These are phyloP conservation scores for Cremastinae sp. DNA, from an alignment of 2,888 invertebrate species.

Conservation along the genomic window DNA sequence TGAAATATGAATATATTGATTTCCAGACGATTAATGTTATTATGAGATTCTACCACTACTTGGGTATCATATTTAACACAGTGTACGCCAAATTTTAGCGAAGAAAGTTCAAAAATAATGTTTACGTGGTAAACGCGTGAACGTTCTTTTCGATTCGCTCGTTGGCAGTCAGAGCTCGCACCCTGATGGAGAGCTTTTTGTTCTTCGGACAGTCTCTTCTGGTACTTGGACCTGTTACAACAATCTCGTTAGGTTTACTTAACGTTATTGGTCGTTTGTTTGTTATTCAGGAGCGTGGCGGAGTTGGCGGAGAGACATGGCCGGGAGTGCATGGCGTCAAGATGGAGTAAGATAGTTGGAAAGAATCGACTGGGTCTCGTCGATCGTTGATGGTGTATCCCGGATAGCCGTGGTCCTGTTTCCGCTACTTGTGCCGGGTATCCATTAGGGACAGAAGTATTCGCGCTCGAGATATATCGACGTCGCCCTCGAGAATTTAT, in stretches of 20 bases:
- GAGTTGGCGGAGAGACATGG: slow-evolving; percentile 16
- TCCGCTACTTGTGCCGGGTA: slow-evolving; percentile 67
- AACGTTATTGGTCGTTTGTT: background rate
- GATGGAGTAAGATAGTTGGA: slow-evolving; percentile 57
- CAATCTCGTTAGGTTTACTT: slow-evolving; percentile 43
- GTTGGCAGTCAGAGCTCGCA: no score
- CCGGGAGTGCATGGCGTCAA: slow-evolving; percentile 39
- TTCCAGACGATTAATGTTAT: no score
- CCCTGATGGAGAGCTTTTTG: no score
- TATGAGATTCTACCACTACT: no score
- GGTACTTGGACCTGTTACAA: background rate
- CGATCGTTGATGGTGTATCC: slow-evolving; percentile 47
- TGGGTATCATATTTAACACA: no score
- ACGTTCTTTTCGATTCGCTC: no score
- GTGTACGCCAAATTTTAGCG: no score
- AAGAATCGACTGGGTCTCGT: slow-evolving; percentile 66
- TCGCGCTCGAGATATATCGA: slow-evolving; percentile 79
- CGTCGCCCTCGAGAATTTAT: slow-evolving; percentile 78
- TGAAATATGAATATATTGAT: no score
- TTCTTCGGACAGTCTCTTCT: no score
- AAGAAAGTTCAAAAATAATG: no score
- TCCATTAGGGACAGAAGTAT: slow-evolving; percentile 80
- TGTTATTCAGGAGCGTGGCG: background rate
- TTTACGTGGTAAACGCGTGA: no score
- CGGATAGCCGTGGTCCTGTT: slow-evolving; percentile 53